Evolutionary conservation across 2,113 vertebrate species (phyloP), one percentile per base, ranked within the genome.

Genomic region (Lycocorax pyrrhopterus): DNA sequence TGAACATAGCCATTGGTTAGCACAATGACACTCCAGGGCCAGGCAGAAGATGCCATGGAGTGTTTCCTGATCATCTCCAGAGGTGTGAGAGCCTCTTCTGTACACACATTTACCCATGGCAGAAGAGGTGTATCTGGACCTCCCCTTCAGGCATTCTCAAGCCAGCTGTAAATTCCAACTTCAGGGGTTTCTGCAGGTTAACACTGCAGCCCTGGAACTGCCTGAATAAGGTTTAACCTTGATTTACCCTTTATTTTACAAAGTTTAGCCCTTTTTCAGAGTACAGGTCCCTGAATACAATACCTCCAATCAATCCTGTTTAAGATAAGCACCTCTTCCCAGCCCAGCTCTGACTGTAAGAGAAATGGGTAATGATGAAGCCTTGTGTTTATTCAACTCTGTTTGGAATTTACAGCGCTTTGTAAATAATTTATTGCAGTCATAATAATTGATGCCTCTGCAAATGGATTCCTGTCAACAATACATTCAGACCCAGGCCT

Each of bases 401-500:
- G 62, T 73, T 91, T 86, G 67, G 88, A 81, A 96, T 96, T 92
- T 96, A 89, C 76, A 93, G 88, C 1, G 0, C 89, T 87, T 77
- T 86, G 67, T 92, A 80, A 94, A 71, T 75, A 72, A 95, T 94
- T 95, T 79, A 94, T 91, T 74, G 52, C 84, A 77, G 51, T n/a
- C 1, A 2, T 87, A 90, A 96, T 94, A 91, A 97, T 92, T 89
- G 83, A 95, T 94, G 90, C 49, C 80, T 78, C 73, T 90, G 79
- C 60, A 95, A 96, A 95, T 96, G 74, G 82, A 71, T 94, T 95
- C 89, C 94, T 93, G 90, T 94, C 87, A 60, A 95, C 88, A 89
- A 91, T 93, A 75, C 59, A 93, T 94, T 87, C 64, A 93, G 59
- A 52, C 29, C 47, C 14, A 85, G 63, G 71, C 91, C 94, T 93